These are phyloP conservation scores for Emydura subglobosa DNA, from an alignment of 2,113 vertebrate genomes.

Conservation along the genomic window DNA sequence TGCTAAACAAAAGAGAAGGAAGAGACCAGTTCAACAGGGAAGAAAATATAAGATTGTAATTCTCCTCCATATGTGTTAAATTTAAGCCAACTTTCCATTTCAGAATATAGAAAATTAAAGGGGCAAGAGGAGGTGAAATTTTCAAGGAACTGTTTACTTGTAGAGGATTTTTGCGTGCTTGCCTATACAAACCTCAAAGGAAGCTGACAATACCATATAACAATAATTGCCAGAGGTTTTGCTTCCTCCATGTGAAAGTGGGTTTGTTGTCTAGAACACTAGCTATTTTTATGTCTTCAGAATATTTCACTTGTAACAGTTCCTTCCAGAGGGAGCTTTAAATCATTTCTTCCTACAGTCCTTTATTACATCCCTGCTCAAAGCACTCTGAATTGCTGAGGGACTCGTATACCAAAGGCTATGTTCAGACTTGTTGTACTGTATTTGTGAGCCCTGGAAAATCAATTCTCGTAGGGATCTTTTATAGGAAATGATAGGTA, in stretches of 20 bases:
- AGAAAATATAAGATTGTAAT: neutral
- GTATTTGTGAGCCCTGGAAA: neutral
- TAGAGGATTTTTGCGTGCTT: neutral
- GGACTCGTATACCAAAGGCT: neutral
- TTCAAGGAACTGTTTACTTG: neutral
- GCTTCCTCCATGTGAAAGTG: neutral
- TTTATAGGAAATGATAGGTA: neutral
- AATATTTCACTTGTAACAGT: neutral
- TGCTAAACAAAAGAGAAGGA: neutral
- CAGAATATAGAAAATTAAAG: neutral
- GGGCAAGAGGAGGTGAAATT: neutral
- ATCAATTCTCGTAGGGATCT: neutral
- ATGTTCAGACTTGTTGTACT: neutral
- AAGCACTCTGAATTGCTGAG: neutral
- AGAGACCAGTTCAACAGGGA: neutral
- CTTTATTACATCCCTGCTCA: neutral
- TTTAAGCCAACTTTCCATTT: neutral
- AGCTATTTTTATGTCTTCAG: neutral
- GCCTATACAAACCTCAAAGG: neutral
- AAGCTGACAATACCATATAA: neutral
- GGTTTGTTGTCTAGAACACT: neutral
- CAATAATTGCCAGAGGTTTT: neutral
- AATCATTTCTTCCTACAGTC: neutral
- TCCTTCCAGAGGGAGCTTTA: neutral
- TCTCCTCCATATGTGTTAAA: neutral